Percentiles rank a stretch among this genome's conserved stretches.
phyloP scores from a whole-genome alignment of 2,888 invertebrate species.

The Hemaris fuciformis region DNA sequence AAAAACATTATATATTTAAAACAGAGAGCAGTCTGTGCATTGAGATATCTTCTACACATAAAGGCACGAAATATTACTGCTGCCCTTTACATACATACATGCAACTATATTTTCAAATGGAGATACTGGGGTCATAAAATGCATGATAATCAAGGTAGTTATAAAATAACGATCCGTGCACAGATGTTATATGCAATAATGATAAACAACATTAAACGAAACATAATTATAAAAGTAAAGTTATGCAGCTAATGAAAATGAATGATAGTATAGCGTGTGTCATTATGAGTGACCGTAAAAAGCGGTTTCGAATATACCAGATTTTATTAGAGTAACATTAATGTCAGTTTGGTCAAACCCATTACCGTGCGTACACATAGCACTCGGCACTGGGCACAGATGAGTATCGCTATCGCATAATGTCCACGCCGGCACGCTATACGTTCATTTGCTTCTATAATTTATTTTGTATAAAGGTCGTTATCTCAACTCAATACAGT shows the following conservation, averaged over 20 bases:
- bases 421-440: conserved; percentile 40
- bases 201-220: background rate
- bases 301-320: conserved; percentile 20
- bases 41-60: too few relatives aligned
- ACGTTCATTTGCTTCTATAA: conserved; percentile 44
- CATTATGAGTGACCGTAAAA: conserved; percentile 3
- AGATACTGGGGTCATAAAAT: too few relatives aligned
- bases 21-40: too few relatives aligned
- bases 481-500: conserved; percentile 17
- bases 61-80: too few relatives aligned
- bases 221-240: background rate
- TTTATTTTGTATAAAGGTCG: conserved; percentile 36
- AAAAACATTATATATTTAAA: too few relatives aligned
- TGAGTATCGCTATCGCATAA: conserved; percentile 39
- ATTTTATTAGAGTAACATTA: conserved; percentile 50
- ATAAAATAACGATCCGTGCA: background rate
- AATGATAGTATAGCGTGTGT: conserved; percentile 1
- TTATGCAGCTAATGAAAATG: background rate
- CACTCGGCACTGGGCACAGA: conserved; percentile 32
- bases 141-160: too few relatives aligned
- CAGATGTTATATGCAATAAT: background rate
- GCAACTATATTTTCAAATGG: too few relatives aligned
- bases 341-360: conserved; percentile 61
- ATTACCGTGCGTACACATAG: conserved; percentile 57
- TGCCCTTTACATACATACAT: too few relatives aligned